A percentile compares a stretch with the other conserved stretches of the same genome.
Evolutionary conservation across 2,113 vertebrate genomes (phyloP).

Genomic region (Isurus oxyrinchus): DNA sequence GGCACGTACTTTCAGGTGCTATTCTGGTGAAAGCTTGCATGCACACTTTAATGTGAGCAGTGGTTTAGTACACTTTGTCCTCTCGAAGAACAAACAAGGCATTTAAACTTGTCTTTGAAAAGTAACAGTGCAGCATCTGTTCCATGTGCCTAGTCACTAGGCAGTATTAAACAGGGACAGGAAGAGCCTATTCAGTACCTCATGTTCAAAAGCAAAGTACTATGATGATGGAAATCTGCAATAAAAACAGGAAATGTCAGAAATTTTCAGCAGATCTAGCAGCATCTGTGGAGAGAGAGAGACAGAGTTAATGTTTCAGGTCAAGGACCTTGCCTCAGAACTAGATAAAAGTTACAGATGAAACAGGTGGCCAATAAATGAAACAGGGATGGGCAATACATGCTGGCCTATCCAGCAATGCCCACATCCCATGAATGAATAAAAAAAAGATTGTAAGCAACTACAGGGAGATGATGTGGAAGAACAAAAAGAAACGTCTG

Average conservation of each 20-base stretch:
- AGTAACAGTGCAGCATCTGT: background rate
- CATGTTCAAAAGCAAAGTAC: no score
- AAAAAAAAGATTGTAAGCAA: background rate
- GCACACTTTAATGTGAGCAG: background rate
- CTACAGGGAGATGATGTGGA: background rate
- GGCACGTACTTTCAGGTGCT: background rate
- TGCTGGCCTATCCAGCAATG: no score
- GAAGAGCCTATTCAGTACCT: background rate
- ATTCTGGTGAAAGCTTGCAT: background rate
- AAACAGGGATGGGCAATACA: no score
- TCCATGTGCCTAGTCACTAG: background rate
- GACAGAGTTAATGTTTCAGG: background rate
- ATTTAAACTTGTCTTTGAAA: background rate
- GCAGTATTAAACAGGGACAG: background rate
- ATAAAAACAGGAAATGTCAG: background rate
- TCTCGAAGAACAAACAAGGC: background rate
- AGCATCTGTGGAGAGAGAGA: background rate
- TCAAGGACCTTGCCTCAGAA: background rate
- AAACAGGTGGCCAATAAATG: background rate
- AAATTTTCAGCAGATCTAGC: background rate
- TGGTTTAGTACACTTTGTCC: background rate
- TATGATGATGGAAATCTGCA: background rate
- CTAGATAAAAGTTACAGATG: background rate
- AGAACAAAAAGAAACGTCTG: background rate
- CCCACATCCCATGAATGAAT: no score